Base-by-base conservation (phyloP, 2,888 invertebrate species). In the Pristionchus exspectatus region DNA sequence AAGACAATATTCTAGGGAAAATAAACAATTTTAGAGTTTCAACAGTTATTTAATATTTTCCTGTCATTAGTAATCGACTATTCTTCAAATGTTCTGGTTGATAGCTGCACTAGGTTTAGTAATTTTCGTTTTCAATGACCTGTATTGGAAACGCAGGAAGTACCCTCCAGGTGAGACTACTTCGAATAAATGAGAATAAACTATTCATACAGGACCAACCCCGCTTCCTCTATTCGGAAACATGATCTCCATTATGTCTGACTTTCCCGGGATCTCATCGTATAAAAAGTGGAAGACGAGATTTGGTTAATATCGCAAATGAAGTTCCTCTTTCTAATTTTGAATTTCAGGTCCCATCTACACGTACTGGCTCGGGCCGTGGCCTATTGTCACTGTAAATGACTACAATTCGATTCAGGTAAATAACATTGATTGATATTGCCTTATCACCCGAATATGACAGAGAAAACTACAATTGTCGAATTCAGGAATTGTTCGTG, bases 321-420 rank as follows among this genome's bases (percentile, higher is more conserved):
- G 12, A 1, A 2, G 27, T 27, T n/a, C 9, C 9, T n/a, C n/a
- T n/a, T n/a, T n/a, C n/a, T n/a, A 0, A 3, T 30, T 24, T 14
- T 16, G 5, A 33, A 38, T 18, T 83, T 0, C 21, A 86, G 86
- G 86, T 24, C 86, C 86, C 18, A 38, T 86, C 24, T 86, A 86
- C 86, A 86, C 86, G 21, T 86, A 86, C n/a, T 86, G 86, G 86
- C 27, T 86, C 14, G 86, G 86, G 0, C 59, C 86, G 33, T 44
- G 27, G 33, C 86, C 86, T 5, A 63, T 86, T 12, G 66, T 86
- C 50, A 63, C 86, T 24, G 86, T 86, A 3, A 86, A 86, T 38
- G 86, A 86, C 38, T 63, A 33, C 2, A 18, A 7, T 44, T 1
- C 21, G 2, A 56, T 66, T 18, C 50, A 86, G 21, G 83, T 83